phyloP scores from a whole-genome alignment of 2,888 invertebrate genomes.

The Andrena fulva region DNA sequence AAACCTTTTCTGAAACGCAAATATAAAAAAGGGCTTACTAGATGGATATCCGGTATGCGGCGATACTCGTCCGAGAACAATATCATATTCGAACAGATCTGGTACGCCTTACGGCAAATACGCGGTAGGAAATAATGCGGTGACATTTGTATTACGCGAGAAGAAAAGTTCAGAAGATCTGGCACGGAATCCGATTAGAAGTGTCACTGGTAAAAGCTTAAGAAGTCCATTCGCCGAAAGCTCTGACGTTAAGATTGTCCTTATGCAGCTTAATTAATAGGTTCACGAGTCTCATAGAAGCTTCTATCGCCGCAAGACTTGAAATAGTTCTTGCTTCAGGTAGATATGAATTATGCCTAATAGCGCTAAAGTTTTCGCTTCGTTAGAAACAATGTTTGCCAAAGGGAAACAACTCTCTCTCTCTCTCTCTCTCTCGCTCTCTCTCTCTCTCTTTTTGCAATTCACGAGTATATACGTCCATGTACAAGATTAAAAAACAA shows the following conservation, averaged over 20 bases:
- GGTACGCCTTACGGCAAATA: conserved; percentile 66
- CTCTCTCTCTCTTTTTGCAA: conserved; percentile 31
- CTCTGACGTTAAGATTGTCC: conserved; percentile 62
- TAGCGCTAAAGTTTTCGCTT: conserved; percentile 36
- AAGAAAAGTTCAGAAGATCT: conserved; percentile 66
- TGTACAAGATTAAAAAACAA: conserved; percentile 39
- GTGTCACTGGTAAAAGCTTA: conserved; percentile 60
- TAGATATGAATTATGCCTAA: conserved; percentile 51
- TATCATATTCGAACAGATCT: conserved; percentile 65
- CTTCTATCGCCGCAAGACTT: conserved; percentile 43
- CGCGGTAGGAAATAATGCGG: conserved; percentile 62
- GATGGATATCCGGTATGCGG: conserved; percentile 51
- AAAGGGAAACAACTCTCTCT: conserved; percentile 39
- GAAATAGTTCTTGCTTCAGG: conserved; percentile 40
- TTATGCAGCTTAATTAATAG: conserved; percentile 50
- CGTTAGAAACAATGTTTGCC: conserved; percentile 34
- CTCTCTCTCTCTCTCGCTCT: conserved; percentile 27
- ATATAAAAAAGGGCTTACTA: conserved; percentile 72
- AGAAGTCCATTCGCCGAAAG: conserved; percentile 64
- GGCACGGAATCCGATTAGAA: conserved; percentile 57
- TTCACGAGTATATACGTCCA: conserved; percentile 49
- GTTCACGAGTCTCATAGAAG: conserved; percentile 36
- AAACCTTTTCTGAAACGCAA: conserved; percentile 76
- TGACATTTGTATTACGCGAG: conserved; percentile 63
- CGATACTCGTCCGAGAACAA: conserved; percentile 59